Evolutionary conservation across 2,113 vertebrate genomes (phyloP), one percentile per base, ranked within the genome.

Genomic region (Crotalus horridus): DNA sequence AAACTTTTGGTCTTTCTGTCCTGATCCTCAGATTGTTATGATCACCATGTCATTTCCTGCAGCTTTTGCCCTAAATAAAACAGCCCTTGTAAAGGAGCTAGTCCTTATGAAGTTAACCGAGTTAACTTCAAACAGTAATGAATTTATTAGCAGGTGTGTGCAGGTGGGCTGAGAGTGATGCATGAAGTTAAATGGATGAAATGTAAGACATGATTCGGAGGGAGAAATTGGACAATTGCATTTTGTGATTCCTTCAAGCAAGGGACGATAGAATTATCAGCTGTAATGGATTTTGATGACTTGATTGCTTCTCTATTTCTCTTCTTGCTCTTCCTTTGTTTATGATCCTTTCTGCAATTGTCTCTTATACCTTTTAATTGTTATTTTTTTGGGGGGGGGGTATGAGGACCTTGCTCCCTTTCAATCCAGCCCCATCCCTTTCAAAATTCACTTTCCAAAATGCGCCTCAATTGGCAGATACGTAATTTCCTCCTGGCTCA

Each of bases 221-320:
- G 48, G 89, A 54, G 91, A 91, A 95, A 90, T 39, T 93, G 93
- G 96, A 94, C 96, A 48, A 90, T 94, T 91, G 89, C 53, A 54
- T 74, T 90, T 90, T 0, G 61, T 91, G 94, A 92, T 95, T 94
- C 92, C 94, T 54, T 95, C 90, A 92, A 58, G 93, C 54, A 88
- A 94, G 95, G 88, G 39, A 1, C 39, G 24, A 26, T 23, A 33
- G 94, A 51, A 90, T 94, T 46, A 92, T 89, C 81, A 87, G 0
- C 94, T 94, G 92, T 81, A 94, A 94, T 93, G 94, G 96, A 85
- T 95, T 92, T 96, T 94, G 69, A 53, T 92, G 92, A 21, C 0
- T 15, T 11, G 10, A 51, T 51, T 10, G 46, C 29, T 29, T 51
- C 85, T 4, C 51, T 93, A 94, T 85, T 89, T 91, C 10, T 26